These are phyloP conservation scores for Gymnothorax reevesii DNA, from an alignment of 2,797 vertebrate genomes.

Conservation along the genomic window DNA sequence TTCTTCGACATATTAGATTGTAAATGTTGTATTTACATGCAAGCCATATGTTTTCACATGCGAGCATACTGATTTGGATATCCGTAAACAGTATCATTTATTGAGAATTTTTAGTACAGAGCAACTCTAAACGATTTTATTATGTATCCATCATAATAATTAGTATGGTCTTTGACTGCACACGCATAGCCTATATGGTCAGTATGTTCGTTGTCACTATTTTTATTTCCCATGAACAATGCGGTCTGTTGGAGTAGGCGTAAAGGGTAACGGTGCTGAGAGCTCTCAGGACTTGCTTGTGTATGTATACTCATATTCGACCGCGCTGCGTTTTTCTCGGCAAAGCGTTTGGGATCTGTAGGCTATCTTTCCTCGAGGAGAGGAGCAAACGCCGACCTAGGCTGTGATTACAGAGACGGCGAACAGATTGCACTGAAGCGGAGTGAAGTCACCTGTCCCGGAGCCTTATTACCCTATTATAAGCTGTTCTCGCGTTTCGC, in stretches of 20 bases:
- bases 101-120: not conserved
- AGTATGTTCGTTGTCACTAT: not conserved
- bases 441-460: not conserved
- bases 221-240: not conserved
- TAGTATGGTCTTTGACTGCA: not conserved
- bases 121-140: not conserved
- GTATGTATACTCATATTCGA: not conserved
- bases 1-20: no score
- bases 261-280: not conserved
- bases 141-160: not conserved
- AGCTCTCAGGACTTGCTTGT: not conserved
- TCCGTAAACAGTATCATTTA: not conserved
- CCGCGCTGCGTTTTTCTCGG: slow-evolving; percentile 41
- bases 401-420: slow-evolving; percentile 21
- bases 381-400: slow-evolving; percentile 24
- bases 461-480: slow-evolving; percentile 55
- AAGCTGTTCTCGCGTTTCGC: slow-evolving; percentile 46
- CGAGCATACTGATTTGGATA: no score
- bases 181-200: not conserved
- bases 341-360: slow-evolving; percentile 46
- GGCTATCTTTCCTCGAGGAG: slow-evolving; percentile 38
- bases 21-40: not conserved
- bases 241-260: not conserved
- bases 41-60: not conserved
- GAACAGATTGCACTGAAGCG: slow-evolving; percentile 15